Percentiles rank a stretch among this genome's conserved stretches.
phyloP scores from a whole-genome alignment of 2,888 invertebrate genomes.

The Allolobophora icterica region DNA sequence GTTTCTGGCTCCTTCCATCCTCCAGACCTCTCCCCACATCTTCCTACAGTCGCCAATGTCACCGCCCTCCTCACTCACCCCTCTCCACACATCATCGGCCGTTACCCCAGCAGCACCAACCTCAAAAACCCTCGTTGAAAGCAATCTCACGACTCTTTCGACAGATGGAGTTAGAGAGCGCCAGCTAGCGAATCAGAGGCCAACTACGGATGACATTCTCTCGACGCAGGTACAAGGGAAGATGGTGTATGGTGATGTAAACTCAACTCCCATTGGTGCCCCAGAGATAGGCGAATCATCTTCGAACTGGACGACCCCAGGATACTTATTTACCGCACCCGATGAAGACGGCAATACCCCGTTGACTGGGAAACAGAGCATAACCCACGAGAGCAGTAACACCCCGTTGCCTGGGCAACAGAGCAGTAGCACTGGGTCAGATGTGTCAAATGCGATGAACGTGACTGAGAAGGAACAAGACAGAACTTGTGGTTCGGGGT shows the following conservation, averaged over 20 bases:
- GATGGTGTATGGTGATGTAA: neutral
- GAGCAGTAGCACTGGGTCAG: neutral
- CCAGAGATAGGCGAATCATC: neutral
- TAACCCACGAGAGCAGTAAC: neutral
- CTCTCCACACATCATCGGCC: no score
- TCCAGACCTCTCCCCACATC: neutral
- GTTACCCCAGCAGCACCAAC: neutral
- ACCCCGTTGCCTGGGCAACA: neutral
- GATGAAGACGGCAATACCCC: no score
- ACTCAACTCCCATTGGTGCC: neutral
- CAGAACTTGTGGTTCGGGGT: neutral
- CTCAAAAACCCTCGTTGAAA: neutral
- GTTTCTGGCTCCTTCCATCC: neutral
- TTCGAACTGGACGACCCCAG: neutral
- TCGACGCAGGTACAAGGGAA: neutral
- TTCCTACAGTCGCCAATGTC: neutral
- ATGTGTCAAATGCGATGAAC: no score
- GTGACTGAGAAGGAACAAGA: neutral
- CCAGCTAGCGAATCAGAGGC: neutral
- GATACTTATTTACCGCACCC: no score
- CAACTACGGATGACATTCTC: neutral
- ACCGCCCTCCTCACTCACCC: neutral
- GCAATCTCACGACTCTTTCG: neutral
- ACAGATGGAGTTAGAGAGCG: neutral
- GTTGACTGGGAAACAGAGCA: no score